These are phyloP conservation scores for Cyphomyrmex costatus DNA, from an alignment of 1,140 invertebrate species.

Conservation along the genomic window DNA sequence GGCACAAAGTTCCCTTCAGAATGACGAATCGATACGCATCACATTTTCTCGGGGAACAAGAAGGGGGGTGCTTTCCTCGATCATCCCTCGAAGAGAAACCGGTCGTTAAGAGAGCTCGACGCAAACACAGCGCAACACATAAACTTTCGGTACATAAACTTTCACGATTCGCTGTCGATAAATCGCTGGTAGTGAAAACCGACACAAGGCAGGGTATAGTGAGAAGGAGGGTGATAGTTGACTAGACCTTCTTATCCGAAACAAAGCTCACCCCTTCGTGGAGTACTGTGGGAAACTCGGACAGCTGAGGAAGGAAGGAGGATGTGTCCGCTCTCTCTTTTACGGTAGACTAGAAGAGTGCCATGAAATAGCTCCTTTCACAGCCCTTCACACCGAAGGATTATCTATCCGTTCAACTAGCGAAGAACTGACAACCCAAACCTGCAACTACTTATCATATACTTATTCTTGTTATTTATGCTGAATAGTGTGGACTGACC, in stretches of 20 bases:
- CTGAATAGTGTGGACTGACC: conserved; percentile 17
- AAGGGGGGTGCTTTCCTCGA: conserved; percentile 51
- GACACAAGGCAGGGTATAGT: conserved; percentile 54
- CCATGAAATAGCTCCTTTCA: conserved; percentile 30
- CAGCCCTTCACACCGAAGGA: conserved; percentile 60
- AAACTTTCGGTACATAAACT: conserved; percentile 47
- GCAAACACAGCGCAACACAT: conserved; percentile 65
- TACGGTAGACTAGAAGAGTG: conserved; percentile 33
- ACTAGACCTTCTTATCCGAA: conserved; percentile 74
- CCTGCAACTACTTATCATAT: conserved; percentile 29
- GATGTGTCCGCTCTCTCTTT: conserved; percentile 45
- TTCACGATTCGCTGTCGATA: conserved; percentile 71
- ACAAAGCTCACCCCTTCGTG: conserved; percentile 76
- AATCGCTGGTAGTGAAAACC: conserved; percentile 73
- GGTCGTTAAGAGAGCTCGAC: conserved; percentile 74
- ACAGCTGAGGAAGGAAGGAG: conserved; percentile 74
- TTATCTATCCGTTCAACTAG: conserved; percentile 62
- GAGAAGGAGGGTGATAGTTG: conserved; percentile 51
- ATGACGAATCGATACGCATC: conserved; percentile 37
- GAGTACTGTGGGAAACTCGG: conserved; percentile 83
- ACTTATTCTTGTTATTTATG: conserved; percentile 55
- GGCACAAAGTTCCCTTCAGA: conserved; percentile 14
- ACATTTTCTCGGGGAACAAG: conserved; percentile 35
- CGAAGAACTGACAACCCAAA: conserved; percentile 34
- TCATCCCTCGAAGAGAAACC: conserved; percentile 49